Percentiles rank a stretch among this genome's conserved stretches.
Evolutionary conservation across 2,888 invertebrate genomes (phyloP).

Genomic region (Heliconius hortense): DNA sequence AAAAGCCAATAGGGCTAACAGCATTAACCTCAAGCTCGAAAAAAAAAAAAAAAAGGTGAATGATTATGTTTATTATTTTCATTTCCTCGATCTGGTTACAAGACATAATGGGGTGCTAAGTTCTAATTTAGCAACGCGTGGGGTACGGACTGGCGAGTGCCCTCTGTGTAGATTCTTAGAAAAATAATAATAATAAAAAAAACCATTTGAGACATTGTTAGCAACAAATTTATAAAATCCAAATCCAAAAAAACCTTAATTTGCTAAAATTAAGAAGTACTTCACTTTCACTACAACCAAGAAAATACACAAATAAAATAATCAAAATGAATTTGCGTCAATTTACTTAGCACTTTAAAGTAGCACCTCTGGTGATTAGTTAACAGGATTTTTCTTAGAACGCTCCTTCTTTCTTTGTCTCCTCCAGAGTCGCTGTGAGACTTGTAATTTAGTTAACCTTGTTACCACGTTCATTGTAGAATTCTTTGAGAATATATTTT

Average conservation of each 20-base stretch:
- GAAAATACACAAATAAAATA: neutral
- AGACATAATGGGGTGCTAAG: too few species aligned
- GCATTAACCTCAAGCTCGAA: too few species aligned
- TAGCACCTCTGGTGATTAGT: constrained; percentile 17
- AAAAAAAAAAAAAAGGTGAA: too few species aligned
- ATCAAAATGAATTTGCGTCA: neutral
- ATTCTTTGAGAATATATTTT: neutral
- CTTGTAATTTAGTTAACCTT: constrained; percentile 19
- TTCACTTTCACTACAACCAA: neutral
- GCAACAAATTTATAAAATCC: too few species aligned
- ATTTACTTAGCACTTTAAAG: constrained; percentile 6
- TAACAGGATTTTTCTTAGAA: constrained; percentile 14
- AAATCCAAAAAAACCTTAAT: too few species aligned
- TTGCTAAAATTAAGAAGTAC: neutral
- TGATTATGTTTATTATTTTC: neutral
- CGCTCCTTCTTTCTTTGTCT: constrained; percentile 15
- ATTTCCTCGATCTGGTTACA: neutral
- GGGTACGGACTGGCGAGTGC: too few species aligned
- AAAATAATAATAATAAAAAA: too few species aligned
- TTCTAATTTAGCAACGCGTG: too few species aligned
- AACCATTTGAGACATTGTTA: too few species aligned
- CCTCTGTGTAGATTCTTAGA: too few species aligned
- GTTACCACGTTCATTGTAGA: neutral
- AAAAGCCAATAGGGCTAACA: too few species aligned
- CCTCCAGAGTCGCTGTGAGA: neutral